Base-by-base conservation (phyloP, 1,140 invertebrate genomes). In the Drosophila mojavensis region DNA sequence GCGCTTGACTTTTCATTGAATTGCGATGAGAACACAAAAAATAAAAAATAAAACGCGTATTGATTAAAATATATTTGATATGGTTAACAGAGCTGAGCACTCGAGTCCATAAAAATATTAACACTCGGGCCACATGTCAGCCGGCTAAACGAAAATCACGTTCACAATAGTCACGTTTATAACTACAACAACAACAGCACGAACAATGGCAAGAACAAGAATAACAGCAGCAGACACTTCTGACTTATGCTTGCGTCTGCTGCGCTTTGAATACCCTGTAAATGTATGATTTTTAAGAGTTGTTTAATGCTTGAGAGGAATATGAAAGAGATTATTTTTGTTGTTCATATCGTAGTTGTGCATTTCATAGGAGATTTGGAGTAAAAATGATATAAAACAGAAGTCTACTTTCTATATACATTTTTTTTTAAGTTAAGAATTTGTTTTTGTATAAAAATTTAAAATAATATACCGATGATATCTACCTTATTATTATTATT, bases 121-220 rank as follows among this genome's bases (percentile, higher is more conserved):
- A 88, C 71, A 88, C 75, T 68, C 66, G 30, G 59, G 63, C 69
- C 75, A 69, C 64, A 68, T 77, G 56, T 41, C 39, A 24, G 33
- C 50, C 11, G 60, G 68, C 58, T 56, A 39, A 60, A 69, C 54
- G 41, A 65, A 69, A 74, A 75, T 55, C 58, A 67, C 60, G 70
- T 68, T 85, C 60, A 60, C 74, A 60, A 53, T 59, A 71, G 79
- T 79, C 83, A 88, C 83, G 83, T 86, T 86, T 70, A 48, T 47
- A 17, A 7, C 74, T 33, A 36, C 50, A 30, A 30, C 28, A 30
- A 30, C 28, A 30, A 30, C 28, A 30, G 3, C 28, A 30, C 3
- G 2, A 5, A 70, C 47, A 75, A 75, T 3, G 36, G 60, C 72
- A 60, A 63, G 33, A 30, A 58, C 30, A 73, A 64, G 33, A 33